phyloP scores from a whole-genome alignment of 2,888 invertebrate species.

The Halocaridina rubra region DNA sequence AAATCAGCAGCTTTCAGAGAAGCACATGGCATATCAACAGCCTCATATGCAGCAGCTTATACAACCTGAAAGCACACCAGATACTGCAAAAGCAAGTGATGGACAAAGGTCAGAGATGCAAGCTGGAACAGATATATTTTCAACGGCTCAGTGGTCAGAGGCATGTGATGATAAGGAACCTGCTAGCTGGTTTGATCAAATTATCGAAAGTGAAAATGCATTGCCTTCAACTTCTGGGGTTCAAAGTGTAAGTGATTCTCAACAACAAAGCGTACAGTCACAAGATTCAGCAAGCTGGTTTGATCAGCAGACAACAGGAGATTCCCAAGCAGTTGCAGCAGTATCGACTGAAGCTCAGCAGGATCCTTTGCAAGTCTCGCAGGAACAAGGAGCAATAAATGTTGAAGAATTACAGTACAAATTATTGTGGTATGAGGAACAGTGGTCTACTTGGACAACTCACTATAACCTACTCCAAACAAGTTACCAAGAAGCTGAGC shows the following conservation, averaged over 20 bases:
- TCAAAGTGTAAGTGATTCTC: too few species aligned
- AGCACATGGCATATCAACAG: not conserved
- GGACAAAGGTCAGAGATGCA: not conserved
- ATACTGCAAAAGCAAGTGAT: not conserved
- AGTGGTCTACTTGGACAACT: slow-evolving; percentile 58
- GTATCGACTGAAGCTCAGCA: not conserved
- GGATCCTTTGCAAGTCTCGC: not conserved
- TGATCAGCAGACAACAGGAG: slow-evolving; percentile 16
- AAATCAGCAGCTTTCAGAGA: slow-evolving; percentile 13
- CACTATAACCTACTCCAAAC: slow-evolving; percentile 50
- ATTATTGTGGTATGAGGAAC: slow-evolving; percentile 62
- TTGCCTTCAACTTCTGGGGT: too few species aligned
- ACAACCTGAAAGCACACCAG: not conserved
- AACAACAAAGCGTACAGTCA: too few species aligned
- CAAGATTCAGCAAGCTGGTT: slow-evolving; percentile 41
- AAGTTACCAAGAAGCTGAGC: slow-evolving; percentile 49
- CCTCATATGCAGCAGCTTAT: not conserved
- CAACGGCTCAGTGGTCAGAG: not conserved
- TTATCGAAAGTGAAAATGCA: not conserved
- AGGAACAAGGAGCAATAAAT: not conserved
- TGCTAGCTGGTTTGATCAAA: slow-evolving; percentile 1
- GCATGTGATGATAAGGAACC: not conserved
- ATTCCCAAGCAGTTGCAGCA: not conserved
- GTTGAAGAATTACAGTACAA: slow-evolving; percentile 59
- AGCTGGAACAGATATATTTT: not conserved